Evolutionary conservation across 2,797 vertebrate species (phyloP).

Genomic region (Trematomus bernacchii): DNA sequence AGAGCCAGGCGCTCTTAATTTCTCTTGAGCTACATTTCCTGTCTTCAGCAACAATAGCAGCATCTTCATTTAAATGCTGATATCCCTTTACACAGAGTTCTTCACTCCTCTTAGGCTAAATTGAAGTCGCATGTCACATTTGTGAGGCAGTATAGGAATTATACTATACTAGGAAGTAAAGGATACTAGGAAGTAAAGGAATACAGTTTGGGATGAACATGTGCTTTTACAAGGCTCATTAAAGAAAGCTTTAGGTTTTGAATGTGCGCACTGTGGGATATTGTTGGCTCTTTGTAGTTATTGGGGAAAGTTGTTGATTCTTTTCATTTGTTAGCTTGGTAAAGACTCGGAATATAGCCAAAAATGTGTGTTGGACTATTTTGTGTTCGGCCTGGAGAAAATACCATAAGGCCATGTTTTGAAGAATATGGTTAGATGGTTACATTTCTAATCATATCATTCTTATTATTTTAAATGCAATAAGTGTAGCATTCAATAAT

Average conservation of each 20-base stretch:
- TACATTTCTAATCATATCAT: too few relatives aligned
- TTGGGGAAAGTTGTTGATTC: background rate
- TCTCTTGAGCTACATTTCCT: slow-evolving; percentile 57
- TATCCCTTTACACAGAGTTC: slow-evolving; percentile 11
- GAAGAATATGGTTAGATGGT: too few relatives aligned
- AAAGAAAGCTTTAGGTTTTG: background rate
- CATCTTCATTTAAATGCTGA: slow-evolving; percentile 43
- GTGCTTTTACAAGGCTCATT: background rate
- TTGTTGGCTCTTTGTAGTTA: background rate
- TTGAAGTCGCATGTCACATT: slow-evolving; percentile 16
- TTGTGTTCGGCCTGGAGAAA: background rate
- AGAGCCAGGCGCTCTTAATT: slow-evolving; percentile 53
- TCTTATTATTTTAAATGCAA: too few relatives aligned
- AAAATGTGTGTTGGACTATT: background rate
- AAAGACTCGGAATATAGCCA: background rate
- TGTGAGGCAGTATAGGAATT: background rate
- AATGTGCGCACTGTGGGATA: background rate
- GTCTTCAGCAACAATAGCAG: slow-evolving; percentile 56
- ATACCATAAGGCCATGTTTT: background rate
- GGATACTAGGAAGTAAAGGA: background rate
- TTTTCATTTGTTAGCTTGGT: background rate
- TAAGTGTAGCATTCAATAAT: too few relatives aligned
- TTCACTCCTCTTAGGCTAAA: slow-evolving; percentile 27
- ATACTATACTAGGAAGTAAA: background rate
- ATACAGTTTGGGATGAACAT: background rate